Evolutionary conservation across 2,888 invertebrate genomes (phyloP).

Genomic region (Dolomedes plantarius): DNA sequence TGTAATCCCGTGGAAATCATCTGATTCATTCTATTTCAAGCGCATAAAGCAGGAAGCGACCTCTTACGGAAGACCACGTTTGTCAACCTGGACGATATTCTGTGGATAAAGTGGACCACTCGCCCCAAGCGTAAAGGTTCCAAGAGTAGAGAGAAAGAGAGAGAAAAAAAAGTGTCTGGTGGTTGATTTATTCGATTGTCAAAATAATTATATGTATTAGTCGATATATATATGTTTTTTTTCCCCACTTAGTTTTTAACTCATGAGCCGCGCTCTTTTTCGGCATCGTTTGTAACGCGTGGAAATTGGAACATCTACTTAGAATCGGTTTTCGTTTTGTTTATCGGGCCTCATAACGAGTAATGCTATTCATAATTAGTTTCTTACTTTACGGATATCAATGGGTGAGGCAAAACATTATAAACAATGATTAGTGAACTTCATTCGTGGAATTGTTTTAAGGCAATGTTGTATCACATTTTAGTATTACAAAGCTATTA

Average conservation of each 20-base stretch:
- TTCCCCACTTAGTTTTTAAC: background rate
- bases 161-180: background rate
- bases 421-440: too few species aligned
- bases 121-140: background rate
- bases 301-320: background rate
- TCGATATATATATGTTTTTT: background rate
- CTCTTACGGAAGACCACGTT: background rate
- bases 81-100: background rate
- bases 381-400: too few species aligned
- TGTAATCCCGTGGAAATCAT: background rate
- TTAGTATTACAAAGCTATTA: too few species aligned
- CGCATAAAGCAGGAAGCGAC: conserved; percentile 10
- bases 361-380: too few species aligned
- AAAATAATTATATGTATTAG: background rate
- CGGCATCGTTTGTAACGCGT: background rate
- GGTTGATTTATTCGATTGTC: background rate
- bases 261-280: background rate
- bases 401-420: too few species aligned
- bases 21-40: conserved; percentile 10
- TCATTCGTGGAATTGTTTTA: too few species aligned
- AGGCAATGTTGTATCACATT: too few species aligned
- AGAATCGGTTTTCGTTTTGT: background rate
- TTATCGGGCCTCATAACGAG: background rate
- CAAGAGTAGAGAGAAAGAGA: too few species aligned
- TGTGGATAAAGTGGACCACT: background rate